These are phyloP conservation scores for Agelas oroides DNA, from an alignment of 37 sponge, comb jelly and placozoan species.

Conservation along the genomic window DNA sequence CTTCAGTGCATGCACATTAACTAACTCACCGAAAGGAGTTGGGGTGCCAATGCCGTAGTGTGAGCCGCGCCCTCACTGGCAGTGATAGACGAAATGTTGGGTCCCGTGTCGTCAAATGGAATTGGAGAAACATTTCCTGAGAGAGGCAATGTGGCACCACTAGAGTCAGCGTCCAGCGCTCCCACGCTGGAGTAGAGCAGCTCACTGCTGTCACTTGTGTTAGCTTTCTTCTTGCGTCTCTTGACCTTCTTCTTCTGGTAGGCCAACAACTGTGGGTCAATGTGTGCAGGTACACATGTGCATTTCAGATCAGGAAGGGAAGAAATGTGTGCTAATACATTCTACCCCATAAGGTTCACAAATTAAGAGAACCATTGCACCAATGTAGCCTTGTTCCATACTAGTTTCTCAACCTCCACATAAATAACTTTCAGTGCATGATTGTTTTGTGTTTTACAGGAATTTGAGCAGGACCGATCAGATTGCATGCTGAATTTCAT, in stretches of 20 bases:
- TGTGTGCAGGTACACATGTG: not conserved
- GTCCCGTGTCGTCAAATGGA: not conserved
- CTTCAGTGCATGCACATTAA: not conserved
- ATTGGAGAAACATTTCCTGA: constrained; percentile 11
- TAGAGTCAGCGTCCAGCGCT: not conserved
- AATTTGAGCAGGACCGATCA: too few relatives aligned
- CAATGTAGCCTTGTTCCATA: too few relatives aligned
- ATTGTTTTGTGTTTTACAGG: too few relatives aligned
- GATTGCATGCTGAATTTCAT: too few relatives aligned
- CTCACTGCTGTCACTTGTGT: not conserved
- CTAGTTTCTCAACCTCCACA: too few relatives aligned
- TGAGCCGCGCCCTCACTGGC: too few relatives aligned
- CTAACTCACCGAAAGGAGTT: not conserved
- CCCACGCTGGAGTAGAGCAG: not conserved
- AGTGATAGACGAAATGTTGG: not conserved
- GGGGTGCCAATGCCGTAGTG: not conserved
- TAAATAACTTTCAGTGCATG: too few relatives aligned
- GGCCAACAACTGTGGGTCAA: constrained; percentile 24
- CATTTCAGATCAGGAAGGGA: not conserved
- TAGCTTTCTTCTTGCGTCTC: constrained; percentile 12
- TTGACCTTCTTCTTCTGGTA: constrained; percentile 57
- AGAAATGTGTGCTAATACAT: not conserved
- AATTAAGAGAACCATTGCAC: too few relatives aligned
- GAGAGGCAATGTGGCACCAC: not conserved
- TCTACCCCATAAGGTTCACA: too few relatives aligned